phyloP scores from a whole-genome alignment of 92 coral and sea anemone species.

The Epizoanthus stellaris region DNA sequence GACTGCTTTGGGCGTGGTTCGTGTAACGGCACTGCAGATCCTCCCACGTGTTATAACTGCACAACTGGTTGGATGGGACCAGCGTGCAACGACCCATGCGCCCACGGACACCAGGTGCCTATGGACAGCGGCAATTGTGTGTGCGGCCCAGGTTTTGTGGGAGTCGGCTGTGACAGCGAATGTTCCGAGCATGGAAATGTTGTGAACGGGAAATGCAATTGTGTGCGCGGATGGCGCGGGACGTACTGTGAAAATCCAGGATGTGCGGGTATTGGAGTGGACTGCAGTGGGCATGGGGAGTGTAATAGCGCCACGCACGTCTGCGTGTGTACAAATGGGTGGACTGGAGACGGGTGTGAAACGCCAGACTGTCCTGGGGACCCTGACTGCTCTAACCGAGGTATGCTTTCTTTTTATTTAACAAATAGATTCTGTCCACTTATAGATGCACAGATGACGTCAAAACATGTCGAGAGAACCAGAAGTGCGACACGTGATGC shows the following conservation, averaged over 20 bases:
- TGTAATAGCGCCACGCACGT: conserved; percentile 73
- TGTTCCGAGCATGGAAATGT: conserved; percentile 76
- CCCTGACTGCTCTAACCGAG: conserved; percentile 72
- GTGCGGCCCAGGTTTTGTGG: conserved; percentile 72
- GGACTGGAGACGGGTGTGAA: conserved; percentile 81
- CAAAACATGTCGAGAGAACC: too few species aligned
- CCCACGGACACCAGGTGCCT: conserved; percentile 68
- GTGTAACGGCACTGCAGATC: conserved; percentile 63
- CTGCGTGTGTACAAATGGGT: conserved; percentile 69
- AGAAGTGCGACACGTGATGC: too few species aligned
- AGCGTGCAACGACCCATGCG: conserved; percentile 70
- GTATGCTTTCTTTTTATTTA: conserved; percentile 16
- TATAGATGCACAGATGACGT: too few species aligned
- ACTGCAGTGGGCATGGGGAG: conserved; percentile 78
- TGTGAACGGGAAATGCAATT: conserved; percentile 50
- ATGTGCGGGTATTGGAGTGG: conserved; percentile 71
- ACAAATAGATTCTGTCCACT: too few species aligned
- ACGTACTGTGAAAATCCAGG: conserved; percentile 79
- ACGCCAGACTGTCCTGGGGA: conserved; percentile 77
- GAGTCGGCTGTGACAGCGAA: conserved; percentile 76
- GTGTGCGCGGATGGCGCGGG: conserved; percentile 70
- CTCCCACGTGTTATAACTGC: conserved; percentile 72
- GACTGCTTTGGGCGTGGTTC: conserved; percentile 74
- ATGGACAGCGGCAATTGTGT: conserved; percentile 76
- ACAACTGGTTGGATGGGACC: conserved; percentile 78